These are phyloP conservation scores for Acleris literana DNA, from an alignment of 2,888 invertebrate species.

Conservation along the genomic window DNA sequence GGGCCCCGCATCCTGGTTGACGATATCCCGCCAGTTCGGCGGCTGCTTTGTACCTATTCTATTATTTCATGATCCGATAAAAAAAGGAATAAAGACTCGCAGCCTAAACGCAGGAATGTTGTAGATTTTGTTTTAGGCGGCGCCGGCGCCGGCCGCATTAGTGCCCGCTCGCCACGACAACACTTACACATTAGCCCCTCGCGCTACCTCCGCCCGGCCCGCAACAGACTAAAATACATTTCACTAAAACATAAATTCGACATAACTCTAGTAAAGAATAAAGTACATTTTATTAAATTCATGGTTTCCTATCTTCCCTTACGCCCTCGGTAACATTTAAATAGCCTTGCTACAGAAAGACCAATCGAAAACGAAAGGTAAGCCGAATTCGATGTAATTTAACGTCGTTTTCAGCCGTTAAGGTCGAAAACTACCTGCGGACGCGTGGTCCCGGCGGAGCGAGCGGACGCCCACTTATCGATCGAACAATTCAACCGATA, in stretches of 20 bases:
- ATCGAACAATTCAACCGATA: conserved; percentile 71
- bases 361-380: conserved; percentile 11
- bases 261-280: background rate
- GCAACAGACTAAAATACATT: conserved; percentile 24
- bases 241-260: conserved; percentile 1
- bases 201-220: conserved; percentile 56
- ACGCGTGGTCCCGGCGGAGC: conserved; percentile 24
- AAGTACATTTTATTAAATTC: conserved; percentile 9
- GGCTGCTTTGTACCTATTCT: conserved; percentile 74
- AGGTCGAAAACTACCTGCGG: conserved; percentile 16
- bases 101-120: conserved; percentile 78
- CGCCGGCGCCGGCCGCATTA: conserved; percentile 82
- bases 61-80: conserved; percentile 78
- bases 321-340: conserved; percentile 2
- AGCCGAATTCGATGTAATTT: conserved; percentile 11
- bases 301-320: conserved; percentile 16
- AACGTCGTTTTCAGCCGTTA: conserved; percentile 10
- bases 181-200: conserved; percentile 72
- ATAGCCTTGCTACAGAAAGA: conserved; percentile 21
- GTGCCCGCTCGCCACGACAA: conserved; percentile 63
- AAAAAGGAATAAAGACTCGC: conserved; percentile 73
- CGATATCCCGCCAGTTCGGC: conserved; percentile 43
- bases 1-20: conserved; percentile 16
- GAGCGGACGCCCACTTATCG: conserved; percentile 73
- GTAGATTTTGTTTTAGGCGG: conserved; percentile 71